Evolutionary conservation across 2,888 invertebrate genomes (phyloP).

Genomic region (Oscheius onirici): DNA sequence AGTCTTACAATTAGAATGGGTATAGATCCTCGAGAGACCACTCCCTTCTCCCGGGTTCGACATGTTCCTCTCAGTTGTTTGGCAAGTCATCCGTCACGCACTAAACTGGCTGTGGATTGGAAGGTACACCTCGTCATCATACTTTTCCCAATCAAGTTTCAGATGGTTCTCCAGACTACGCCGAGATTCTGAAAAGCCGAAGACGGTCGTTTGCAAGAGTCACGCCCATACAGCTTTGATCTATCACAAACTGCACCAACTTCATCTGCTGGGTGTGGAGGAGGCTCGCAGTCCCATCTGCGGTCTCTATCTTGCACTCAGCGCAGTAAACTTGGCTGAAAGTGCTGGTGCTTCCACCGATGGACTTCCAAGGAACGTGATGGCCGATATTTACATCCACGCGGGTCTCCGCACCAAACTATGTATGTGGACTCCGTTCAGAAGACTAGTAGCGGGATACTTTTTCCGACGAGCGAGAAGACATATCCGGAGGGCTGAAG

Average conservation of each 20-base stretch:
- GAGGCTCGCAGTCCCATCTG: constrained; percentile 37
- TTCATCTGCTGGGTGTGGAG: constrained; percentile 64
- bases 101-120: constrained; percentile 70
- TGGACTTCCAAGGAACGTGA: constrained; percentile 49
- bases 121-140: constrained; percentile 40
- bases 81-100: constrained; percentile 63
- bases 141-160: not conserved
- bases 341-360: constrained; percentile 60
- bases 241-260: constrained; percentile 69
- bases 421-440: constrained; percentile 56
- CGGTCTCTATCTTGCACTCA: constrained; percentile 66
- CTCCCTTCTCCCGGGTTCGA: constrained; percentile 66
- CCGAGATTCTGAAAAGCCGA: constrained; percentile 51
- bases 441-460: constrained; percentile 59
- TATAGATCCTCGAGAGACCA: constrained; percentile 60
- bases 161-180: constrained; percentile 42
- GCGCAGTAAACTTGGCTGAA: constrained; percentile 69
- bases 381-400: constrained; percentile 54
- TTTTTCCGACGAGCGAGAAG: constrained; percentile 64
- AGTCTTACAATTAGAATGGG: not conserved
- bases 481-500: constrained; percentile 58
- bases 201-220: constrained; percentile 63
- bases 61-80: constrained; percentile 55
- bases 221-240: constrained; percentile 69
- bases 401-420: constrained; percentile 55